A percentile compares a stretch with the other conserved stretches of the same genome.
Evolutionary conservation across 2,113 vertebrate species (phyloP).

Genomic region (Python bivittatus): DNA sequence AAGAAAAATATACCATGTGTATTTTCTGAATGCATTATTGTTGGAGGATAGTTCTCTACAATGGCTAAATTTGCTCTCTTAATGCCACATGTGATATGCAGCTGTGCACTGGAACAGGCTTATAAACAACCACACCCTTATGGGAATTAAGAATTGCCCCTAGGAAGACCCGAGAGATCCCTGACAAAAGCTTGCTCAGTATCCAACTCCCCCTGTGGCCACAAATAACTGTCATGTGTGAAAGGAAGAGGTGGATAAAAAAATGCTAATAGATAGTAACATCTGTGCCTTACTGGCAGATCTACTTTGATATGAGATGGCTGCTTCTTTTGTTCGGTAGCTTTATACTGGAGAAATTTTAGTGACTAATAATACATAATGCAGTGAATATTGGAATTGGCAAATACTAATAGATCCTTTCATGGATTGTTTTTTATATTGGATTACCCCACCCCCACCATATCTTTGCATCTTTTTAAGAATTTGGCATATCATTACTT

Average conservation of each 20-base stretch:
- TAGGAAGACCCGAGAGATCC: not conserved
- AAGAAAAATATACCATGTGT: not conserved
- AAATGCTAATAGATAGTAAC: not conserved
- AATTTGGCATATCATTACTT: not conserved
- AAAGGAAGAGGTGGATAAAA: not conserved
- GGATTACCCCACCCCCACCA: not conserved
- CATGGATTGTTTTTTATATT: not conserved
- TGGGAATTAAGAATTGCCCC: not conserved
- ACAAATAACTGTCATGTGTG: not conserved
- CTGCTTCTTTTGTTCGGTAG: not conserved
- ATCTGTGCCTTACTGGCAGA: not conserved
- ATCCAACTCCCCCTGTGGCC: not conserved
- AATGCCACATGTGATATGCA: not conserved
- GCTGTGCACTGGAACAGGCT: not conserved
- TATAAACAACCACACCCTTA: not conserved
- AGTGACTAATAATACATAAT: constrained; percentile 5
- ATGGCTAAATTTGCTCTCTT: not conserved
- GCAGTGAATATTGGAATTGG: not conserved
- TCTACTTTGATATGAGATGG: not conserved
- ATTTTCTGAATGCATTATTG: not conserved
- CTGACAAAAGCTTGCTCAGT: not conserved
- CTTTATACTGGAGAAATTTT: not conserved
- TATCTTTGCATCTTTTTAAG: not conserved
- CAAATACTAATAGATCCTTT: constrained; percentile 15
- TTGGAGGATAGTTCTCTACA: not conserved